Conservation (phyloP, 2,113 vertebrate species). For the Condylura cristata region DNA sequence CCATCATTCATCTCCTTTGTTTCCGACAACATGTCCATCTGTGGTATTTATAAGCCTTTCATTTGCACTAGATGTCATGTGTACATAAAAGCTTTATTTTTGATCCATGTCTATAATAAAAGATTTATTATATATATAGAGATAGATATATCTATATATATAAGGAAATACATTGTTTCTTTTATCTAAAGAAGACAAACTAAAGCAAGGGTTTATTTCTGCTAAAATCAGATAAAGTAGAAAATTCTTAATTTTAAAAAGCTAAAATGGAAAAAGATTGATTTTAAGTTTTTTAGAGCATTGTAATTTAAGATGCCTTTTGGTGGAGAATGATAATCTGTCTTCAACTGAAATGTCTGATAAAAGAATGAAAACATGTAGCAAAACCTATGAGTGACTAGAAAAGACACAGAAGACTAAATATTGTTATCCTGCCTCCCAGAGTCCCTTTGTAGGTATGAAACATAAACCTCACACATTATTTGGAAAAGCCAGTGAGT, state of each 20-base stretch:
- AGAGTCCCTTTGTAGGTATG: background rate
- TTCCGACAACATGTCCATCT: conserved; percentile 40
- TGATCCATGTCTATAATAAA: conserved; percentile 80
- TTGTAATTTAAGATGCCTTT: background rate
- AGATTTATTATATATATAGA: conserved; percentile 79
- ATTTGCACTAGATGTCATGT: conserved; percentile 80
- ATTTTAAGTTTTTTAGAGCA: conserved; percentile 18
- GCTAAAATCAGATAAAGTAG: conserved; percentile 13
- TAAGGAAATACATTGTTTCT: conserved; percentile 50
- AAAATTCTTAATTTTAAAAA: conserved; percentile 13
- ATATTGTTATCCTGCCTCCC: background rate
- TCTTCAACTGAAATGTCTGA: background rate
- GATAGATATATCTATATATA: too few species aligned
- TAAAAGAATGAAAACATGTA: background rate
- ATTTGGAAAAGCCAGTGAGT: background rate
- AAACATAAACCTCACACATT: conserved; percentile 5
- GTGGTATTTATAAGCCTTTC: conserved; percentile 60
- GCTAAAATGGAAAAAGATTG: background rate
- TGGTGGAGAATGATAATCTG: background rate
- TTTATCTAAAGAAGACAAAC: conserved; percentile 31
- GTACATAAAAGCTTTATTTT: conserved; percentile 86
- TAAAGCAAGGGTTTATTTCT: conserved; percentile 9
- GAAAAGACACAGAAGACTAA: background rate
- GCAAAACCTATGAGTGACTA: background rate
- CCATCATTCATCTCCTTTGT: conserved; percentile 69